Evolutionary conservation across 2,113 vertebrate genomes (phyloP).

Genomic region (Balaeniceps rex): DNA sequence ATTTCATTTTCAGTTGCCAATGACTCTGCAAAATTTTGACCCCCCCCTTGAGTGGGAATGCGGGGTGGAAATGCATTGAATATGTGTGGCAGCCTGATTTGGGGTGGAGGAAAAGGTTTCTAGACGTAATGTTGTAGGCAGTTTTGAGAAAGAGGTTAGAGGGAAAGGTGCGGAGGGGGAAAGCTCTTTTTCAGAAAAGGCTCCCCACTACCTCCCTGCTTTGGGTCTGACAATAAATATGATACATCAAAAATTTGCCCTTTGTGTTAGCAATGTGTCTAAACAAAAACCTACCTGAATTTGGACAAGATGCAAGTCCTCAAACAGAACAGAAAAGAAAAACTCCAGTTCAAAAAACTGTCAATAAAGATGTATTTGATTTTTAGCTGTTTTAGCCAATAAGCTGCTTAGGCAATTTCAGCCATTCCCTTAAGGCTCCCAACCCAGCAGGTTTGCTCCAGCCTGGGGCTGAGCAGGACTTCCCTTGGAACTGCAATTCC

Average conservation of each 20-base stretch:
- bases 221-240: not conserved
- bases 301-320: not conserved
- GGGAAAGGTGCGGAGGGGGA: not conserved
- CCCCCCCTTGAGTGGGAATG: not conserved
- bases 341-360: not conserved
- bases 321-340: not conserved
- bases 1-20: not conserved
- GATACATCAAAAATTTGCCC: not conserved
- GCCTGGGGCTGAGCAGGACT: not conserved
- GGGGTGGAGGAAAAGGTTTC: not conserved
- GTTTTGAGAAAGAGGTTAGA: not conserved
- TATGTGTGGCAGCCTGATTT: not conserved
- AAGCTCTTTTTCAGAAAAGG: not conserved
- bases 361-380: not conserved
- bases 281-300: not conserved
- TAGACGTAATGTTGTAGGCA: not conserved
- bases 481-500: not conserved
- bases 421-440: not conserved
- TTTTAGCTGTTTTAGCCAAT: not conserved
- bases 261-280: not conserved
- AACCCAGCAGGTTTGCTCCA: not conserved
- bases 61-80: not conserved
- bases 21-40: constrained; percentile 9
- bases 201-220: not conserved
- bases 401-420: not conserved